Base-by-base conservation (phyloP, 2,888 invertebrate species). In the Palloptera scutellata region DNA sequence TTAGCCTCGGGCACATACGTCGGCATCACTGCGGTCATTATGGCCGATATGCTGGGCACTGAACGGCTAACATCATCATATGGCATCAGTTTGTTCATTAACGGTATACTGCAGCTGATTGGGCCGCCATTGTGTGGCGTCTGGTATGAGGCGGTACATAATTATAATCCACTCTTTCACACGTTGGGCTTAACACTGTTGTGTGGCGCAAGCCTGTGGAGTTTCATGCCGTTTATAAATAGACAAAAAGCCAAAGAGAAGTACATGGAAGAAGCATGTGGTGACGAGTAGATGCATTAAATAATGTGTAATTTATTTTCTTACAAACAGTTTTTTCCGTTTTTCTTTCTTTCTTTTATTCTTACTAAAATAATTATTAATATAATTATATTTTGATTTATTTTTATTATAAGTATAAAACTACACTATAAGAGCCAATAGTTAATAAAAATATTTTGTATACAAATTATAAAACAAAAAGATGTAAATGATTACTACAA, bases 1-100 rank as follows among this genome's bases (percentile, higher is more conserved):
- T 84, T 95, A 15, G 91, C 94, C 2, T 94, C 94, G 0, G 95
- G 95, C 11, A 89, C 92, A 1, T 95, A 94, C 81, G 93, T 94
- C 0, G 95, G 95, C 4, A 91, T 95, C 13, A 94, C 94, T 0
- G 94, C 95, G 0, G 90, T 95, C 51, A 93, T 94, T 4, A 93
- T 95, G 92, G 93, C 94, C 0, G 94, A 95, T 79, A 91, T 94
- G 90, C 80, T 95, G 8, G 95, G 95, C 0, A 91, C 92, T 0
- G 94, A 95, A 74, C 87, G 92, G n/a, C 83, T 95, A 0, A 93
- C 94, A 78, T 93, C 94, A 0, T 93, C 94, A 0, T 95, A 94
- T 76, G 95, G 95, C 1, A 93, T 95, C 42, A 93, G 94, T 73
- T 85, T 95, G 42, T 94, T 95, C 76, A 89, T 94, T 12, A 95